Evolutionary conservation across 1,140 invertebrate species (phyloP).

Genomic region (Antheraea pernyi): DNA sequence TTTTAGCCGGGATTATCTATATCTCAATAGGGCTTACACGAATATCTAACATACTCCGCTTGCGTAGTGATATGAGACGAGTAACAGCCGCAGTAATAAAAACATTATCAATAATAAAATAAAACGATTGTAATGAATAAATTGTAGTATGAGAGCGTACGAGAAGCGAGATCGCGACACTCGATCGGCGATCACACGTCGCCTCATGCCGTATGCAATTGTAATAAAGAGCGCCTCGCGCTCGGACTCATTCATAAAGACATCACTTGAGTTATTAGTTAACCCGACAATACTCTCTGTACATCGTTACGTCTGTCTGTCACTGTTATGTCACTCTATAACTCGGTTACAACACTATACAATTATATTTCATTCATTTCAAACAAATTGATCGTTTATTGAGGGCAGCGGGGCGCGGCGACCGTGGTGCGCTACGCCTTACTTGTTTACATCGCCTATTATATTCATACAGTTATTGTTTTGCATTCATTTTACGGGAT

Average conservation of each 20-base stretch:
- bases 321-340: slow-evolving; percentile 5
- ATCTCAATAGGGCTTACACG: background rate
- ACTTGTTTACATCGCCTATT: background rate
- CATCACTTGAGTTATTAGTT: slow-evolving; percentile 14
- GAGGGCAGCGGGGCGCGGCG: no score
- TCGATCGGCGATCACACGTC: background rate
- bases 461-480: background rate
- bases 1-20: background rate
- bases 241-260: slow-evolving; percentile 12
- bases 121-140: slow-evolving; percentile 3
- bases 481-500: background rate
- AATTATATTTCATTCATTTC: background rate
- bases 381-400: background rate
- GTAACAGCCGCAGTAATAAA: no score
- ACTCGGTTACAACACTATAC: background rate
- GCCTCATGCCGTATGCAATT: slow-evolving; percentile 9
- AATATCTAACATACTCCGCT: no score
- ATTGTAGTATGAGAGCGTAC: background rate
- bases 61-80: no score
- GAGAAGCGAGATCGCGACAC: background rate
- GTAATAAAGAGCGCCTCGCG: slow-evolving; percentile 4
- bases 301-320: background rate
- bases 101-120: slow-evolving; percentile 1
- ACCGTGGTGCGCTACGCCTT: no score
- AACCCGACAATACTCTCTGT: background rate